Evolutionary conservation across 2,113 vertebrate species (phyloP).

Genomic region (Sinocyclocheilus rhinocerous): DNA sequence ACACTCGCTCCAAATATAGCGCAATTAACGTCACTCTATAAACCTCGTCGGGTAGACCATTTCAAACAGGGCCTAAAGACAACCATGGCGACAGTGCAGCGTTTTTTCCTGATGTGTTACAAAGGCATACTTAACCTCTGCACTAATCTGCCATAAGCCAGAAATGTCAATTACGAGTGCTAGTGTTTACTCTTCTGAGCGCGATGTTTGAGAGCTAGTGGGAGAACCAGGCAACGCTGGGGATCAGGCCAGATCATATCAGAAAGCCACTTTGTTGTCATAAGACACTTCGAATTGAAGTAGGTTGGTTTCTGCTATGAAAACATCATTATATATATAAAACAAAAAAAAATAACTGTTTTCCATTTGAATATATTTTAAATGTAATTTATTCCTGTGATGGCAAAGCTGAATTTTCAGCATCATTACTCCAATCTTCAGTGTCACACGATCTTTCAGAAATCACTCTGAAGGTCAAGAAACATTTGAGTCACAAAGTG

Average conservation of each 20-base stretch:
- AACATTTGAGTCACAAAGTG: background rate
- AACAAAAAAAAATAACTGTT: background rate
- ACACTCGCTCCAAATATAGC: slow-evolving; percentile 73
- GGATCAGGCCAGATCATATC: slow-evolving; percentile 31
- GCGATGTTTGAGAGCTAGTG: slow-evolving; percentile 55
- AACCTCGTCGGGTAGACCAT: slow-evolving; percentile 51
- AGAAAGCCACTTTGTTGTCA: slow-evolving; percentile 37
- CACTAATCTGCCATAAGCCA: slow-evolving; percentile 72
- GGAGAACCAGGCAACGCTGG: slow-evolving; percentile 49
- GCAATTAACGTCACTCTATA: slow-evolving; percentile 72
- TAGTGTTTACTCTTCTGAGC: slow-evolving; percentile 57
- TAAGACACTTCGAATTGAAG: slow-evolving; percentile 33
- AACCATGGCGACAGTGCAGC: slow-evolving; percentile 58
- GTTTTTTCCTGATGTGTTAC: slow-evolving; percentile 66
- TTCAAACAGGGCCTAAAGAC: slow-evolving; percentile 34
- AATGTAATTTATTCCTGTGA: background rate
- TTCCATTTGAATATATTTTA: background rate
- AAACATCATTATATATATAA: background rate
- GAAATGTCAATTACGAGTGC: slow-evolving; percentile 74
- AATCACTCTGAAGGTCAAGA: background rate
- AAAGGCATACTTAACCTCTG: slow-evolving; percentile 62
- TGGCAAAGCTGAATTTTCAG: background rate
- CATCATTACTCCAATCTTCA: background rate
- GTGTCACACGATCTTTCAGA: background rate
- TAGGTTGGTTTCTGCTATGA: background rate